Conservation (phyloP, 2,113 vertebrate species). For the Charadrius vociferus region DNA sequence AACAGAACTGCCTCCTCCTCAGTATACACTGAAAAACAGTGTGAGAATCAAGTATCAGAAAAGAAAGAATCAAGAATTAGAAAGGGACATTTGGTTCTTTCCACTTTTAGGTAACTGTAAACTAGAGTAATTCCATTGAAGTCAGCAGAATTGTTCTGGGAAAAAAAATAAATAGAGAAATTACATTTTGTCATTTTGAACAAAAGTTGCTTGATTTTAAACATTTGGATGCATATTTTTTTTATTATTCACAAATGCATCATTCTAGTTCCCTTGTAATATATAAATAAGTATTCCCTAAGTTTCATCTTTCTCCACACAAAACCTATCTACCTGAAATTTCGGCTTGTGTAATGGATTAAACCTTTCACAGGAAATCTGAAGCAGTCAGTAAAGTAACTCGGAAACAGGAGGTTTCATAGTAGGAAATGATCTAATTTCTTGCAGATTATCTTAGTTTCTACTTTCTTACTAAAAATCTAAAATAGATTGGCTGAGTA, state of each 20-base stretch:
- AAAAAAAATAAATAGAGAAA: neutral
- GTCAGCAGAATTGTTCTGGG: neutral
- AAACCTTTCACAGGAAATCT: neutral
- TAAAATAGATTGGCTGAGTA: neutral
- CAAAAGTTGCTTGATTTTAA: neutral
- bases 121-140: neutral
- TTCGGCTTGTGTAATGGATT: neutral
- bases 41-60: neutral
- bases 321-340: neutral
- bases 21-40: neutral
- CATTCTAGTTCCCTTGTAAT: neutral
- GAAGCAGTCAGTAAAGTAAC: neutral
- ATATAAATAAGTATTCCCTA: neutral
- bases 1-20: neutral
- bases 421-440: neutral
- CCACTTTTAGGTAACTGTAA: neutral
- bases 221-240: neutral
- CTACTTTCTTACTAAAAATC: neutral
- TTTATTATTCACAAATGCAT: neutral
- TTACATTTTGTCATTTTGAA: neutral
- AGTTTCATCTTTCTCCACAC: neutral
- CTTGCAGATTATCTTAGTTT: neutral
- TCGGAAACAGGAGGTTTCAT: neutral
- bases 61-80: neutral
- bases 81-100: neutral